These are phyloP conservation scores for Bubalus kerabau DNA, from an alignment of 2,113 vertebrate genomes.

Conservation along the genomic window DNA sequence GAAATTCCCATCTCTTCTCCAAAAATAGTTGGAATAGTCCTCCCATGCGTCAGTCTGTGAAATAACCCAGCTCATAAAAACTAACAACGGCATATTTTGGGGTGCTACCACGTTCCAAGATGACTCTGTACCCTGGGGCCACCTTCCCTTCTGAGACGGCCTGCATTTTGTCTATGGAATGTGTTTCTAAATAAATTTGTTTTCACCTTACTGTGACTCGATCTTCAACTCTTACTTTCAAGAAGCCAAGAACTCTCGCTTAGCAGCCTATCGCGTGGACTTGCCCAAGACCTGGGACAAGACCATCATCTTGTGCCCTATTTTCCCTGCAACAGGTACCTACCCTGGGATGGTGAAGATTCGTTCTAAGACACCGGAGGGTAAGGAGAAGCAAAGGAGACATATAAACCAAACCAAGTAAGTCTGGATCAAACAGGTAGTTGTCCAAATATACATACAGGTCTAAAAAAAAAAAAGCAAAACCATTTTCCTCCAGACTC, in stretches of 20 bases:
- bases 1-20: neutral
- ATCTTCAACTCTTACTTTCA: neutral
- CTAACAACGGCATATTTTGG: neutral
- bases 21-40: neutral
- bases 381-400: neutral
- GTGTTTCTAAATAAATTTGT: neutral
- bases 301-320: neutral
- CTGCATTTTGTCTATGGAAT: neutral
- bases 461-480: neutral
- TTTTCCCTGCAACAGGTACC: neutral
- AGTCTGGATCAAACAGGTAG: neutral
- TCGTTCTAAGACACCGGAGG: neutral
- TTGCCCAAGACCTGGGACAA: neutral
- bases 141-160: neutral
- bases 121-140: neutral
- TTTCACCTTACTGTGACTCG: neutral
- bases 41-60: neutral
- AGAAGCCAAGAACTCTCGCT: neutral
- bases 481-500: neutral
- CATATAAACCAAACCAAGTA: neutral
- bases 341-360: neutral
- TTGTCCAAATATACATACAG: neutral
- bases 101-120: neutral
- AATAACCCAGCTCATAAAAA: neutral
- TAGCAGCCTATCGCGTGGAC: neutral